Evolutionary conservation across 2,797 vertebrate genomes (phyloP), one percentile per base, ranked within the genome.

Genomic region (Karalla daura): DNA sequence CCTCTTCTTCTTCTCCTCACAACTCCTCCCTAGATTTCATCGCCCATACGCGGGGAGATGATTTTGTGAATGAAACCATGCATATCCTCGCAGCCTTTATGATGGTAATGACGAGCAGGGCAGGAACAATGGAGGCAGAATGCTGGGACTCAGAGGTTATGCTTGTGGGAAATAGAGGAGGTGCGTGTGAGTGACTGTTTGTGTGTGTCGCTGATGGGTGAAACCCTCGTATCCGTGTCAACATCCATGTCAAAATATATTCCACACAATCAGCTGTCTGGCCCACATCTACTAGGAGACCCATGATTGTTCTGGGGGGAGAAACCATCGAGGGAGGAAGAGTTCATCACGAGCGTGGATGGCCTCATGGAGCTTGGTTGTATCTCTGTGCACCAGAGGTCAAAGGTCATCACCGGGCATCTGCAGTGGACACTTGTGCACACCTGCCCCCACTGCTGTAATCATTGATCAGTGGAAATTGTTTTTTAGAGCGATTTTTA

Each of bases 31-130:
- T 93, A 95, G 94, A 93, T 93, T 93, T 94, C 93, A 94, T 95
- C 91, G 91, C 90, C 91, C 90, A 89, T 92, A 92, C 93, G 88
- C 92, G 86, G 91, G 93, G 92, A 94, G 93, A 95, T 94, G 92
- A 94, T 93, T 94, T 95, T 95, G 93, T 94, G 94, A 95, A 94
- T 93, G 92, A 95, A 96, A 93, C 94, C 93, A 94, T 93, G 94
- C 93, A 85, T 89, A 92, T 93, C 93, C 93, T 90, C 90, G 77
- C 76, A 28, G 94, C 91, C 91, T 95, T 96, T 96, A 93, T 95
- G 92, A 96, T 96, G 95, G 91, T 94, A 96, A 97, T 96, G 88
- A 92, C 76, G 70, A 73, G 0, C 76, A 3, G 21, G 58, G 82
- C 80, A 93, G 69, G 77, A 79, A 95, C 93, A 95, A 95, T 95